phyloP scores from a whole-genome alignment of 2,888 invertebrate genomes.

The Heteromurus nitidus region DNA sequence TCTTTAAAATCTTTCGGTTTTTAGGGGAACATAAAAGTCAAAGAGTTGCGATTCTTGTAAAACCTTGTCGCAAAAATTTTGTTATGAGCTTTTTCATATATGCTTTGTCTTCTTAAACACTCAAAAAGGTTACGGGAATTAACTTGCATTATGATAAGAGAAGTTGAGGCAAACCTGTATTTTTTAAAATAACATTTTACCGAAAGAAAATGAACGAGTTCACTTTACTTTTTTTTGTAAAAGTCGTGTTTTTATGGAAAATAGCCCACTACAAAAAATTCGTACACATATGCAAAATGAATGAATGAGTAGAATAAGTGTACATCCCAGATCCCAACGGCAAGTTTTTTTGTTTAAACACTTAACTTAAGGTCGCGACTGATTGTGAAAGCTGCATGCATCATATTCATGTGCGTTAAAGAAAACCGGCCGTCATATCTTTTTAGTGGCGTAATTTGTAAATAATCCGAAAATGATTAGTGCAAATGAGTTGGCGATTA shows the following conservation, averaged over 20 bases:
- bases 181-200: conserved; percentile 19
- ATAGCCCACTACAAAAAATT: no score
- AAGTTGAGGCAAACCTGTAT: conserved; percentile 26
- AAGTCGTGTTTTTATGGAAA: conserved; percentile 3
- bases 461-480: conserved; percentile 52
- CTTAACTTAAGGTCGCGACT: no score
- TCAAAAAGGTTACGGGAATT: not conserved
- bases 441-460: conserved; percentile 48
- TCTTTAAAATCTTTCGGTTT: not conserved
- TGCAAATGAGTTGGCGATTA: conserved; percentile 49
- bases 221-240: conserved; percentile 14
- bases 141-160: not conserved
- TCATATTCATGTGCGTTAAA: no score
- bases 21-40: not conserved
- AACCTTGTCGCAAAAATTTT: no score
- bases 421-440: conserved; percentile 23
- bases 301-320: no score
- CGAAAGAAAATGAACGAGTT: conserved; percentile 12
- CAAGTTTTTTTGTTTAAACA: no score
- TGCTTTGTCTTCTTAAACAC: not conserved
- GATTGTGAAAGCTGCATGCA: no score
- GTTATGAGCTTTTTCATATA: no score
- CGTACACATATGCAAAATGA: no score
- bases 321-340: no score
- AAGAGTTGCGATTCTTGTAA: conserved; percentile 4